These are phyloP conservation scores for Rhabdornis inornatus DNA, from an alignment of 2,113 vertebrate genomes.

Conservation along the genomic window DNA sequence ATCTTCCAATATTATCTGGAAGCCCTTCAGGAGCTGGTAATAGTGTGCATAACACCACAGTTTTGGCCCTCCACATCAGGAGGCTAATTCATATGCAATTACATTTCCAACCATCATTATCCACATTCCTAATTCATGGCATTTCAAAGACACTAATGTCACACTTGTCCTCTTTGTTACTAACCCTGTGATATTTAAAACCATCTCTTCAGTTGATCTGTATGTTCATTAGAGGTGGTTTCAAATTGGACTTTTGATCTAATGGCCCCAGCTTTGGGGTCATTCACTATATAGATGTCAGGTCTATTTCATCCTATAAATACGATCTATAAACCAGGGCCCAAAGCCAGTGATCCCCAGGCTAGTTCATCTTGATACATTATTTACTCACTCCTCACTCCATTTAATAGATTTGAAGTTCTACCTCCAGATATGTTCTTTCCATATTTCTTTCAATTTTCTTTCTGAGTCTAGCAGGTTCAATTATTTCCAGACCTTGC, in stretches of 20 bases:
- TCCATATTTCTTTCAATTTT: background rate
- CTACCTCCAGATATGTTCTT: background rate
- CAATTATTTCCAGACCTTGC: slow-evolving; percentile 27
- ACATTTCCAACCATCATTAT: background rate
- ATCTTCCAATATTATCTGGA: background rate
- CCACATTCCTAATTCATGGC: background rate
- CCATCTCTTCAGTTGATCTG: background rate
- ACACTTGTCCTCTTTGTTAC: background rate
- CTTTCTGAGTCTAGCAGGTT: background rate
- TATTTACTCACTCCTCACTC: background rate
- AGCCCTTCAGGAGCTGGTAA: background rate
- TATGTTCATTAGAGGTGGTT: background rate
- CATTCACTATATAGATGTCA: background rate
- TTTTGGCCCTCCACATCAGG: background rate
- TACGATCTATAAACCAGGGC: background rate
- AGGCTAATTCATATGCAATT: background rate
- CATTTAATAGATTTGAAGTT: background rate
- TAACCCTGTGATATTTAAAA: background rate
- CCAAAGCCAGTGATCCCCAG: background rate
- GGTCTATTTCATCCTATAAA: background rate
- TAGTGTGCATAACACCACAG: background rate
- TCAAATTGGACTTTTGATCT: background rate
- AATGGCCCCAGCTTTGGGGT: background rate
- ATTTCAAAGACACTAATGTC: background rate
- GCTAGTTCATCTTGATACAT: background rate